Conservation (phyloP, 2,888 invertebrate genomes). For the Ashinkailepas kermadecensis region DNA sequence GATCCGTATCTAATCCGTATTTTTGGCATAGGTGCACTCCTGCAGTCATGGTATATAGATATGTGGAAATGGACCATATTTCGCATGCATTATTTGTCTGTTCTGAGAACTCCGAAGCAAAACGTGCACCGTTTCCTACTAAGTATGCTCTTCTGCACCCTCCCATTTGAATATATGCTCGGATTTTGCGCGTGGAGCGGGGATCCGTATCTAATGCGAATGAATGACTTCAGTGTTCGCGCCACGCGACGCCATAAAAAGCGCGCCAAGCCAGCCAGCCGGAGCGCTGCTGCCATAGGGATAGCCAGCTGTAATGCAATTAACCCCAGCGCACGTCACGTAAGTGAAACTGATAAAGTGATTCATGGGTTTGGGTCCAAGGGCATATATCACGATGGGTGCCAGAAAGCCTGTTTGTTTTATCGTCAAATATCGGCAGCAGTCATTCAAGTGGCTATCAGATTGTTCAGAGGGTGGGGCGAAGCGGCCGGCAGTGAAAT, state of each 20-base stretch:
- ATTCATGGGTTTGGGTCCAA: background rate
- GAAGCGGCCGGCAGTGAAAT: background rate
- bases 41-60: too few species aligned
- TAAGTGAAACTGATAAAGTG: slow-evolving; percentile 15
- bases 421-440: background rate
- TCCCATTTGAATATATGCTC: too few species aligned
- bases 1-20: background rate
- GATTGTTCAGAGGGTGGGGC: background rate
- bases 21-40: too few species aligned
- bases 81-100: too few species aligned
- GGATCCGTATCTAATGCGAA: background rate
- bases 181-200: too few species aligned
- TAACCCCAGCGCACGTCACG: background rate
- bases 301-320: background rate
- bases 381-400: background rate
- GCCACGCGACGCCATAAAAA: background rate
- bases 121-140: too few species aligned
- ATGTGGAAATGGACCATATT: too few species aligned
- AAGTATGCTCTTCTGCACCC: too few species aligned
- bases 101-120: too few species aligned
- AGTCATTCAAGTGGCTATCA: background rate
- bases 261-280: background rate
- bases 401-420: background rate
- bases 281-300: background rate
- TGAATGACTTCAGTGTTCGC: background rate